Percentiles rank a stretch among this genome's conserved stretches.
Evolutionary conservation across 2,888 invertebrate species (phyloP).

Genomic region (Pecten maximus): DNA sequence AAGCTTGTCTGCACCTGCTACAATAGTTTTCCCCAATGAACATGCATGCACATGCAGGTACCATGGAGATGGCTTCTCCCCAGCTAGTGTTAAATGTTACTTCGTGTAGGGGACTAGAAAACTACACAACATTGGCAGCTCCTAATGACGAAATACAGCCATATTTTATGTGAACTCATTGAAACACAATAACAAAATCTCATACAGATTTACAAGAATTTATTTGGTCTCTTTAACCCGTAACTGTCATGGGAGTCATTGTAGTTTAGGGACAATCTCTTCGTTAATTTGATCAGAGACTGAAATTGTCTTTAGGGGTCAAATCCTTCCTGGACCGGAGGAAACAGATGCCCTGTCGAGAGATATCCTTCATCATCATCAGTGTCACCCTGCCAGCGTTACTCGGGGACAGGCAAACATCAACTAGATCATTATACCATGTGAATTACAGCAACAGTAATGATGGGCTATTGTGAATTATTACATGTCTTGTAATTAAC

Average conservation of each 20-base stretch:
- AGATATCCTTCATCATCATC: conserved; percentile 1
- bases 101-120: neutral
- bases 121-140: neutral
- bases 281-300: neutral
- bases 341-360: neutral
- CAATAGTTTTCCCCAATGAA: neutral
- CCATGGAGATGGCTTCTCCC: neutral
- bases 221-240: neutral
- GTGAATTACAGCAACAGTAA: neutral
- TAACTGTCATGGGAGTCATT: neutral
- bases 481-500: neutral
- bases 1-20: neutral
- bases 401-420: conserved; percentile 7
- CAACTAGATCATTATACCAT: conserved; percentile 2
- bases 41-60: neutral
- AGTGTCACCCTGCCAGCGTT: neutral
- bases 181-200: neutral
- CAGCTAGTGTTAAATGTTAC: neutral
- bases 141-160: neutral
- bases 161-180: neutral
- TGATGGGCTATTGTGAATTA: neutral
- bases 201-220: neutral
- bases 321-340: neutral
- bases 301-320: conserved; percentile 1
- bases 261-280: neutral